A percentile compares a stretch with the other conserved stretches of the same genome.
phyloP scores from a whole-genome alignment of 2,113 vertebrate genomes.

The Clarias gariepinus region DNA sequence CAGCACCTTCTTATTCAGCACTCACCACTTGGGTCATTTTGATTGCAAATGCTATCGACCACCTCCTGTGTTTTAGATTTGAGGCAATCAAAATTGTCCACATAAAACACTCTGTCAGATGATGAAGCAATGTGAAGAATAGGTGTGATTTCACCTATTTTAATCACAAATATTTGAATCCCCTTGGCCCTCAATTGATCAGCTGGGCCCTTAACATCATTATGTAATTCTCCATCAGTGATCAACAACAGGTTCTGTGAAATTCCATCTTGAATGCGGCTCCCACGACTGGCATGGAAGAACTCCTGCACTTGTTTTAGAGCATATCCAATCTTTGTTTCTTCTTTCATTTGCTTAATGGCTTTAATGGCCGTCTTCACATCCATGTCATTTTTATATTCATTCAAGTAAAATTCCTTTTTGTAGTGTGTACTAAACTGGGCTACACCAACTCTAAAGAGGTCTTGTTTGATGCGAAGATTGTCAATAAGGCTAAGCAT shows the following conservation, averaged over 20 bases:
- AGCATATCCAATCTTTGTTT: conserved; percentile 64
- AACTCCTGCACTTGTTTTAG: conserved; percentile 59
- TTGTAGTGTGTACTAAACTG: conserved; percentile 69
- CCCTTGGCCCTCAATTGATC: conserved; percentile 49
- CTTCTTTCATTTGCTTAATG: conserved; percentile 53
- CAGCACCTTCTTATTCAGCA: accelerated
- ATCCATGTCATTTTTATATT: conserved; percentile 37
- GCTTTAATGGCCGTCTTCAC: conserved; percentile 60
- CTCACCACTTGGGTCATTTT: no score
- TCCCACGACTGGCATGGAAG: conserved; percentile 66
- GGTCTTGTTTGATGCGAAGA: conserved; percentile 65
- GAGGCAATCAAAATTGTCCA: conserved; percentile 63
- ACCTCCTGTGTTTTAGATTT: conserved; percentile 61
- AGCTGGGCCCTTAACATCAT: conserved; percentile 59
- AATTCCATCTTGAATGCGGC: conserved; percentile 57
- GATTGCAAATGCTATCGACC: conserved; percentile 66
- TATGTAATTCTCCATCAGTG: conserved; percentile 71
- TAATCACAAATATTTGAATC: conserved; percentile 70
- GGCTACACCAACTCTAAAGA: conserved; percentile 69
- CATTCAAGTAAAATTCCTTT: conserved; percentile 72
- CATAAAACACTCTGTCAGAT: conserved; percentile 57
- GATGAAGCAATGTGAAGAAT: conserved; percentile 69
- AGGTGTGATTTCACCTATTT: conserved; percentile 61
- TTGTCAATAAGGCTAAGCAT: conserved; percentile 61
- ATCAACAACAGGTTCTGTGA: conserved; percentile 78